Evolutionary conservation across 2,797 vertebrate genomes (phyloP).

Genomic region (Dendrocincla tyrannina): DNA sequence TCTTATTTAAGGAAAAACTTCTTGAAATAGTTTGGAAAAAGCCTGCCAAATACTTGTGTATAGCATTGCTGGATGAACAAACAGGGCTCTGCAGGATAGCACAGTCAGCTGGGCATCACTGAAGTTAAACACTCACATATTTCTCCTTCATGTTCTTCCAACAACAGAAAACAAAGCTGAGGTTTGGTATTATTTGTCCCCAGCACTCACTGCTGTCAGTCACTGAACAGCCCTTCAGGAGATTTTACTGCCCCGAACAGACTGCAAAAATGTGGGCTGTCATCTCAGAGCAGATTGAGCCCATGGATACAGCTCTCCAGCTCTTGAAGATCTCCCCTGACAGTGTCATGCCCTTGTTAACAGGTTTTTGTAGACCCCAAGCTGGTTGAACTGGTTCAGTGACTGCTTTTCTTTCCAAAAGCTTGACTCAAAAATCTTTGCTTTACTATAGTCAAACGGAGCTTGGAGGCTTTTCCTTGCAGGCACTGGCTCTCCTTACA

Average conservation of each 20-base stretch:
- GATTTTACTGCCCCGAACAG: not conserved
- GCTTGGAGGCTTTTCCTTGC: not conserved
- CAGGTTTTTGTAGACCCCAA: not conserved
- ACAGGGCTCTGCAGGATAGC: not conserved
- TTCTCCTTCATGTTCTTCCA: not conserved
- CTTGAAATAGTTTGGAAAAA: not conserved
- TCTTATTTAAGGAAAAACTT: not conserved
- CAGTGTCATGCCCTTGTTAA: not conserved
- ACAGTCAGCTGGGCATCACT: not conserved
- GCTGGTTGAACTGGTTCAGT: not conserved
- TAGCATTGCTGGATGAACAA: not conserved
- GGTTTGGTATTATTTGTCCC: not conserved
- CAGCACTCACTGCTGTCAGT: not conserved
- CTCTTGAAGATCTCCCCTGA: not conserved
- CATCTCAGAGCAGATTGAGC: not conserved
- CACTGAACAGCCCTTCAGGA: not conserved
- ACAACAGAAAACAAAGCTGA: not conserved
- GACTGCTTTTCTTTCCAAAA: not conserved
- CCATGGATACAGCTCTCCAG: not conserved
- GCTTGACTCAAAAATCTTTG: not conserved
- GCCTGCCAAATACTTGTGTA: not conserved
- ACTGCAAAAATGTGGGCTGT: not conserved
- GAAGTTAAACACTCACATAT: not conserved
- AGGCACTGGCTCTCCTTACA: not conserved
- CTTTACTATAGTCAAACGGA: not conserved